phyloP scores from a whole-genome alignment of 2,888 invertebrate species.

The Eilema sororculum region DNA sequence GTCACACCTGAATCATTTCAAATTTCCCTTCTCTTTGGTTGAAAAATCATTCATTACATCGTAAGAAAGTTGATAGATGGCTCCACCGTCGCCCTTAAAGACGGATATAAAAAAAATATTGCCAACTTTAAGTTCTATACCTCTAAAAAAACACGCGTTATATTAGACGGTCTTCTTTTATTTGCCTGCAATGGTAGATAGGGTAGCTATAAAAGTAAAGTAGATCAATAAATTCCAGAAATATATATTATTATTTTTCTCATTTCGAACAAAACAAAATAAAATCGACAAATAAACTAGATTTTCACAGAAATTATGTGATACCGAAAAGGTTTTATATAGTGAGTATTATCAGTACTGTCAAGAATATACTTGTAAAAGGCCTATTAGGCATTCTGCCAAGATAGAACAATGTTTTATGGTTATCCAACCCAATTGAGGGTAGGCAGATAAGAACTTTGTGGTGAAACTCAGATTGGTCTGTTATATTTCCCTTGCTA shows the following conservation, averaged over 20 bases:
- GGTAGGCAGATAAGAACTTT: background rate
- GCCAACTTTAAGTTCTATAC: too few relatives aligned
- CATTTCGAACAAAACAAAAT: background rate
- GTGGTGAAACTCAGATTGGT: background rate
- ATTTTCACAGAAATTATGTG: background rate
- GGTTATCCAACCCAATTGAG: background rate
- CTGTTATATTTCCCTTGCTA: background rate
- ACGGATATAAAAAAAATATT: too few relatives aligned
- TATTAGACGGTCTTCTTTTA: background rate
- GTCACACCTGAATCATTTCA: too few relatives aligned
- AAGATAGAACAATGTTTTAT: background rate
- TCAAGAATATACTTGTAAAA: background rate
- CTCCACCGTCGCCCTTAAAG: too few relatives aligned
- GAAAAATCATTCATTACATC: too few relatives aligned
- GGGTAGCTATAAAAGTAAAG: background rate
- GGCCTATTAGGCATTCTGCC: conserved; percentile 1
- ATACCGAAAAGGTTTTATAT: background rate
- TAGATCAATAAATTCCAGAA: background rate
- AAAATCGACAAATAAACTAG: background rate
- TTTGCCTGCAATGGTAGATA: background rate
- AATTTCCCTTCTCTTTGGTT: too few relatives aligned
- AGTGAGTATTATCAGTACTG: background rate
- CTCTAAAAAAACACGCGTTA: too few relatives aligned
- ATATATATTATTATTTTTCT: background rate
- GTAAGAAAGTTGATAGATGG: too few relatives aligned